Evolutionary conservation across 2,888 invertebrate genomes (phyloP), one percentile per base, ranked within the genome.

Genomic region (Cremastinae sp.): DNA sequence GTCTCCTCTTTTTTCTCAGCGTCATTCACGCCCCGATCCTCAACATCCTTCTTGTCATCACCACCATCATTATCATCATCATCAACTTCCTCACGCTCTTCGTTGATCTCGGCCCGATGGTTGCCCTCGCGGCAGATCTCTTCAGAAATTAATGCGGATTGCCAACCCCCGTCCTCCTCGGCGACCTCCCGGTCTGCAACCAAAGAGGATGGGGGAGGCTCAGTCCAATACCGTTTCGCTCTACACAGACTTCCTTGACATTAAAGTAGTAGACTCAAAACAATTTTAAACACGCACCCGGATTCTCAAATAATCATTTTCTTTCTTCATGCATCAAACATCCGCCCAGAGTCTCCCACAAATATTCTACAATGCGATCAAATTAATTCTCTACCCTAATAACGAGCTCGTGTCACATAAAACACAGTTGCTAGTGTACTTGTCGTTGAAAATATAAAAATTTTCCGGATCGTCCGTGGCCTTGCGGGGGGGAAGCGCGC

Each of bases 161-260:
- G 87, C 87, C 87, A 87, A 86, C 88, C 89, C 89, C 89, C 89
- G 86, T 89, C 89, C 89, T 88, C 88, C 86, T 87, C 88, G 84
- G 87, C 84, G 88, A 88, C 89, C 89, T 88, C 89, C 88, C 84
- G 89, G 89, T 89, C 89, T 89, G 89, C 86, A 89, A 89, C 89
- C 89, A 89, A 89, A 89, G 89, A 88, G 89, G 89, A 89, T 77
- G 78, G 79, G 82, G 82, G 66, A 81, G 82, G 89, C 89, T 89
- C 86, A 89, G 89, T 89, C 89, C 88, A 85, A 85, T 83, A 75
- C 75, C 79, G 66, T 78, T 79, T 79, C 80, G 76, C 78, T 78
- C 68, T 74, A 78, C 64, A 69, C 66, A 72, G 66, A 28, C 53
- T 54, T 90, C 91, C 91, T 91, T 47, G 78, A 75, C 74, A 79